Base-by-base conservation (phyloP, 1,140 invertebrate species). In the Lanistes nyassanus region DNA sequence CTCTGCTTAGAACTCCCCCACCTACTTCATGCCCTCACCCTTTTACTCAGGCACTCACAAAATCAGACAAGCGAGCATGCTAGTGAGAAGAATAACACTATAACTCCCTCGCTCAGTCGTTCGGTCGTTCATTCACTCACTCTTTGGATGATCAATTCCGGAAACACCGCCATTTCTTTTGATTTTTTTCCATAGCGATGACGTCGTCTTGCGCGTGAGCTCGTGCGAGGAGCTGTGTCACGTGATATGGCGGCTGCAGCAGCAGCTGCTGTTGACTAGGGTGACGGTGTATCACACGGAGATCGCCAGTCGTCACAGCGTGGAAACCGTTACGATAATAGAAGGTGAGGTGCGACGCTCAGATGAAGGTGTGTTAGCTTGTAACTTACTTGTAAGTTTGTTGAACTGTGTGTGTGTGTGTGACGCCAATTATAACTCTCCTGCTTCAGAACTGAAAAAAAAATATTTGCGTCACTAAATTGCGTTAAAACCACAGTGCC, bases 231-330 rank as follows among this genome's bases (percentile, higher is more conserved):
- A 81, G n/a, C 60, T 81, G 68, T 70, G 76, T 9, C 70, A 77
- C 1, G 66, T 81, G 29, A 29, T 75, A 21, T 65, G 75, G 19
- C 21, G 77, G 31, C 58, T 81, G 19, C 67, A 76, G 36, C 74
- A 72, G 7, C 66, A 73, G 47, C 68, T 79, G 34, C 60, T 79
- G 34, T 51, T 79, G 19, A 75, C 79, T 65, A 66, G 68, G 21
- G 76, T 81, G 2, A 81, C 78, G 5, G 72, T 81, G 13, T 70
- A 79, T 16, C 80, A 81, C 65, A 81, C 80, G 1, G 78, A 79
- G 58, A 79, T 81, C 19, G 74, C 80, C 66, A 79, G 78, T 67
- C 77, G 77, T 19, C 79, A 81, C 68, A 81, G 78, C 31, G 78
- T 77, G 36, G 80, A 81, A 55, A 81, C 64, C 9, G 78, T 81